Evolutionary conservation across 1,140 invertebrate species (phyloP), one percentile per base, ranked within the genome.

Genomic region (Pseudomyrmex sp.): DNA sequence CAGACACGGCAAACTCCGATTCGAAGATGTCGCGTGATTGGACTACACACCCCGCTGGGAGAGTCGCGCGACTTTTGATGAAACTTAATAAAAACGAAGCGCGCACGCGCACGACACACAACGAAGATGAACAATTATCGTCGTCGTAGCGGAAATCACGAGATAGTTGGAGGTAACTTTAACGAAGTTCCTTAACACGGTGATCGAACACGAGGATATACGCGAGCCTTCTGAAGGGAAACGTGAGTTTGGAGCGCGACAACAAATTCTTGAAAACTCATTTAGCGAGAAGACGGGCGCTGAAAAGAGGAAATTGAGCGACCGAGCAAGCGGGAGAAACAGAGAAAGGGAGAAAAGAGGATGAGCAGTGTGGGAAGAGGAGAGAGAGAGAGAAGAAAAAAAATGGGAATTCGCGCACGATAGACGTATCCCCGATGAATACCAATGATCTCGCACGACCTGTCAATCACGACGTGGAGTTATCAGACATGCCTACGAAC

Each of bases 361-460:
- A 2, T 7, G n/a, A 56, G 10, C 5, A 15, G 58, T 1, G 13
- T 23, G 23, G 10, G 10, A 15, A 62, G 5, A 13, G 18, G 5
- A 4, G 9, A 72, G 48, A 44, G 12, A 10, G 10, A 23, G n/a
- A 9, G 9, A 46, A 12, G 26, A 26, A 0, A 63, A 83, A 82
- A 83, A 77, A 77, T 61, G 59, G 3, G 46, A 79, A 76, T 66
- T 50, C n/a, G 62, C 61, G 70, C 46, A 76, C 50, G 74, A 83
- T 77, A 72, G 76, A 80, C 76, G 66, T 70, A 72, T 80, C 54
- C 12, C 54, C 76, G 54, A 80, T 79, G 83, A 66, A 69, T 69
- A 85, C 84, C 82, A 83, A 83, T 75, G 73, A 83, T 76, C 73
- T 62, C 73, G 73, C 74, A 77, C 74, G 73, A 83, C 76, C 66